Evolutionary conservation across 2,113 vertebrate species (phyloP).

Genomic region (Triplophysa siluroides): DNA sequence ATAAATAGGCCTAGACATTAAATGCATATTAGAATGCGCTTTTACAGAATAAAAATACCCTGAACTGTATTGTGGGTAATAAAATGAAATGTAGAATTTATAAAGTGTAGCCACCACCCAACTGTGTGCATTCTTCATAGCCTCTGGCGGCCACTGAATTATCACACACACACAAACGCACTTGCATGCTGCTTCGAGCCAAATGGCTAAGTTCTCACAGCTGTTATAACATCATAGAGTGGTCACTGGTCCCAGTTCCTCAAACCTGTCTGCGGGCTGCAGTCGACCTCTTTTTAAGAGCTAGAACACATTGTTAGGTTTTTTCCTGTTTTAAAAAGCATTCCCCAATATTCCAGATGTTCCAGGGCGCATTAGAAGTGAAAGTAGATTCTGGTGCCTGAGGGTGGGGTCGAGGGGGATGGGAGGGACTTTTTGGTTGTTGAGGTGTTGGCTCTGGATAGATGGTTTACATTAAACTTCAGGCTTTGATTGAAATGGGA

Average conservation of each 20-base stretch:
- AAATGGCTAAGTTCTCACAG: conserved; percentile 73
- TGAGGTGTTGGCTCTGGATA: not conserved
- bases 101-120: conserved; percentile 15
- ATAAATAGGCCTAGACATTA: too few relatives aligned
- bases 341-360: conserved; percentile 7
- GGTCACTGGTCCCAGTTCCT: conserved; percentile 47
- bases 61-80: not conserved
- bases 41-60: not conserved
- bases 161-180: not conserved
- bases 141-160: conserved; percentile 28
- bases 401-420: not conserved
- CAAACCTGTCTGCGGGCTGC: conserved; percentile 34
- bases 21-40: not conserved
- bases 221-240: conserved; percentile 72
- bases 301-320: not conserved
- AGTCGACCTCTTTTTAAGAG: conserved; percentile 11
- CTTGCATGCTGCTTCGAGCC: conserved; percentile 46
- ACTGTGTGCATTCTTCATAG: conserved; percentile 28
- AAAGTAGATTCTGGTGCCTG: conserved; percentile 6
- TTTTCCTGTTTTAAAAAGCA: not conserved
- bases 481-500: not conserved
- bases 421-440: not conserved
- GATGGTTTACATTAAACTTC: not conserved
- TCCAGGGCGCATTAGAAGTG: not conserved
- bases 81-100: not conserved